Base-by-base conservation (phyloP, 1,140 invertebrate genomes). In the Tetraneura akinire region DNA sequence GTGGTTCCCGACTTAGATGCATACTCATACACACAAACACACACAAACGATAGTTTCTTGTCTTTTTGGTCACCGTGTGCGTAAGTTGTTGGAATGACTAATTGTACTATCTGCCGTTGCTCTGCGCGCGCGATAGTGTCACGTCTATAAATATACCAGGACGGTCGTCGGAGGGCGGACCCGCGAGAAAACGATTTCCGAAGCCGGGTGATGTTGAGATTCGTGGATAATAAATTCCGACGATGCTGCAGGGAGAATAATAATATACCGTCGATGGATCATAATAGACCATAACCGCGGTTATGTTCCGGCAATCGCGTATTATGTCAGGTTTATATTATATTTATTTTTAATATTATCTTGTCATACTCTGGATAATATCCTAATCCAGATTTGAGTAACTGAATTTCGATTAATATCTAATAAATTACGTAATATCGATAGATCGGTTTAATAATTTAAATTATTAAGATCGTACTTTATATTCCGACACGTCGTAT, bases 1-100 rank as follows among this genome's bases (percentile, higher is more conserved):
- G 82, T 82, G 82, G 80, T 81, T 83, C 51, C 76, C 84, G 80
- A 80, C 82, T 82, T 83, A 84, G 83, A 80, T 73, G 76, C 66
- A 83, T 21, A 55, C 51, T 1, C n/a, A 18, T 21, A 53, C 51
- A 53, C 53, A 23, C n/a, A n/a, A 18, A 21, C 29, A 53, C n/a
- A 47, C 37, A 18, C 21, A 13, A n/a, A 26, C 37, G 18, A 74
- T 37, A n/a, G n/a, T 47, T 23, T 60, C 21, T n/a, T 26, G 23
- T 49, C 45, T 51, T 13, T 26, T 9, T 29, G 23, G 13, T 26
- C 14, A 6, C 16, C 18, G 13, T 29, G 68, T 51, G 26, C 18
- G 45, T 51, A n/a, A n/a, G 23, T 18, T 29, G 82, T 70, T 53
- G 60, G 80, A 71, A 84, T 82, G 83, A 83, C 81, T 71, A 78